Base-by-base conservation (phyloP, 2,797 vertebrate genomes). In the Lepus oiostolus region DNA sequence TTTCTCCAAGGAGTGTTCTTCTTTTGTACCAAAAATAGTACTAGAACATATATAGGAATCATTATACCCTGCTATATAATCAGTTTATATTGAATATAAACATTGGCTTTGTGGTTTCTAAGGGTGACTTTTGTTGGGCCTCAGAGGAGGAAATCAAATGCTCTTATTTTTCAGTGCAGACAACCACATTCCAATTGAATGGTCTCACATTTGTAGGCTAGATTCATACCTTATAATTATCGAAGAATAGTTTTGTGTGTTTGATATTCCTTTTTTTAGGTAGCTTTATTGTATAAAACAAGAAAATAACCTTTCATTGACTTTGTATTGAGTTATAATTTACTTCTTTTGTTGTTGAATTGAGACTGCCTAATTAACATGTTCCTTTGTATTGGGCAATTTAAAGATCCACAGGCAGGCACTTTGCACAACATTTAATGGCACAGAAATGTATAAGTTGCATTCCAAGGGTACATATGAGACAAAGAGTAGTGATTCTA, bases 21-120 rank as follows among this genome's bases (percentile, higher is more conserved):
- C 76, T 95, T 97, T 96, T 97, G 90, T 94, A 47, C 63, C 82
- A 94, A 94, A 91, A 96, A 94, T 81, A 89, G 17, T 87, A 92
- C 85, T 97, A 90, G 62, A 94, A 92, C 42, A 85, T 93, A 79
- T 1, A 1, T 7, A 96, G 71, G 71, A 97, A 88, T 81, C 85
- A 95, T 97, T 96, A 92, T 77, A 95, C 72, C 60, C 65, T 75
- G 90, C 60, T 21, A 17, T 93, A 80, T 88, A 96, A 97, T 97
- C 83, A 94, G 32, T 75, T 42, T 95, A 89, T 28, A 95, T 85
- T 86, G 84, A 96, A 79, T 95, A 91, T 84, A 95, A 96, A 94
- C 65, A 88, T 91, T 94, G 96, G 50, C 74, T 95, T 88, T 94
- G 35, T 94, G n/a, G 10, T 79, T n/a, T 63, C 52, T 81, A 80